These are phyloP conservation scores for Tenrec ecaudatus DNA, from an alignment of 2,113 vertebrate species.

Conservation along the genomic window DNA sequence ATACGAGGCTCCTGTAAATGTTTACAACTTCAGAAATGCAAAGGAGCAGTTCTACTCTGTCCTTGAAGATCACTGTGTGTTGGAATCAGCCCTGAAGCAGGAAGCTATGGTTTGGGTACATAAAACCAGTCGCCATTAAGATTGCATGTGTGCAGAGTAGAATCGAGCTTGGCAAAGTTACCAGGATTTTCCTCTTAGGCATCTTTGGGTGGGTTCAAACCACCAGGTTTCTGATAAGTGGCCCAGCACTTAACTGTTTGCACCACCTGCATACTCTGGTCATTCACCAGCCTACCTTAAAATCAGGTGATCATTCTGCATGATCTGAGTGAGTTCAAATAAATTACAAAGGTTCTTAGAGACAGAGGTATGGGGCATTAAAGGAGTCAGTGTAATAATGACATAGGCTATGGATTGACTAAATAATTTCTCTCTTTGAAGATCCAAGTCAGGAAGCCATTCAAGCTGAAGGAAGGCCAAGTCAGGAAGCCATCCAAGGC, in stretches of 20 bases:
- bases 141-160: too few species aligned
- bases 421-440: neutral
- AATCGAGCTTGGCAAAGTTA: too few species aligned
- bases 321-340: neutral
- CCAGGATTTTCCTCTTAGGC: neutral
- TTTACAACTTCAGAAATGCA: too few species aligned
- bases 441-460: neutral
- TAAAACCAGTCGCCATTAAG: too few species aligned
- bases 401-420: neutral
- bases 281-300: neutral
- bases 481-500: neutral
- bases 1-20: too few species aligned
- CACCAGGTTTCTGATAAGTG: neutral
- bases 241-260: neutral
- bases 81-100: neutral
- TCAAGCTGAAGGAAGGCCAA: neutral
- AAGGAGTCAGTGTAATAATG: neutral
- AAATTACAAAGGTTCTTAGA: neutral
- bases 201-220: neutral
- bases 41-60: too few species aligned
- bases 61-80: neutral
- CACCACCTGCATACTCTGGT: neutral
- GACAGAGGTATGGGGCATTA: neutral
- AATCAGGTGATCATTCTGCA: neutral
- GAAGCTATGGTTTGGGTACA: too few species aligned